These are phyloP conservation scores for Fukomys damarensis DNA, from an alignment of 2,113 vertebrate species.

Conservation along the genomic window DNA sequence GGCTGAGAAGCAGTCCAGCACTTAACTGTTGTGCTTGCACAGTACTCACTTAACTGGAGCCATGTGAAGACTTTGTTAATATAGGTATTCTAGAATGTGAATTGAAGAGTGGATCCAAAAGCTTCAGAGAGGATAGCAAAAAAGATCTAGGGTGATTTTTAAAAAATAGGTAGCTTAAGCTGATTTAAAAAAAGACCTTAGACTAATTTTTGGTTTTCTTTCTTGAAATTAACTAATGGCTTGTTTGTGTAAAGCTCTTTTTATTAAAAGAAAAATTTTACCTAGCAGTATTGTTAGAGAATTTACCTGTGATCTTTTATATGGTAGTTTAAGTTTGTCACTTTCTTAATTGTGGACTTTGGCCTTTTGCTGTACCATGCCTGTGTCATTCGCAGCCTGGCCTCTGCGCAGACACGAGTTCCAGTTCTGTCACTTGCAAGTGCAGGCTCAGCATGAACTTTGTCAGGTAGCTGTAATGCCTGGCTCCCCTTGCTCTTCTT, in stretches of 20 bases:
- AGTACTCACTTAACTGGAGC: constrained; percentile 90
- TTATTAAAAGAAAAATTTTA: constrained; percentile 89
- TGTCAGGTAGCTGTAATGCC: constrained; percentile 87
- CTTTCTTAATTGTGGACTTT: constrained; percentile 88
- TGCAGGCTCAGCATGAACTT: constrained; percentile 89
- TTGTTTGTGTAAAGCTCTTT: constrained; percentile 94
- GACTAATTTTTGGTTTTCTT: constrained; percentile 91
- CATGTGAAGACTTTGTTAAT: constrained; percentile 88
- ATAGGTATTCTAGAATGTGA: constrained; percentile 88
- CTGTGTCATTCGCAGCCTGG: constrained; percentile 84
- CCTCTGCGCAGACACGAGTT: constrained; percentile 85
- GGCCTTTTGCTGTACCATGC: constrained; percentile 85
- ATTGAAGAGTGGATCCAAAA: constrained; percentile 87
- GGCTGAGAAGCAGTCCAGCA: too few species aligned
- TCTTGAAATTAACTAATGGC: constrained; percentile 91
- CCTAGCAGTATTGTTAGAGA: constrained; percentile 93
- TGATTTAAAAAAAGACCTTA: constrained; percentile 93
- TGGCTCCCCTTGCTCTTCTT: constrained; percentile 81
- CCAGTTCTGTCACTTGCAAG: constrained; percentile 86
- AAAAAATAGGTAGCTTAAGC: constrained; percentile 88
- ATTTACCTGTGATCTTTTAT: constrained; percentile 92
- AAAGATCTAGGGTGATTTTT: constrained; percentile 84
- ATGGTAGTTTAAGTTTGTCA: constrained; percentile 89
- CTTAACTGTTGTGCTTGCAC: constrained; percentile 94
- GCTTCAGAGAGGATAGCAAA: constrained; percentile 85